These are phyloP conservation scores for Phrynosoma blainvillii DNA, from an alignment of 2,113 vertebrate species.

Conservation along the genomic window DNA sequence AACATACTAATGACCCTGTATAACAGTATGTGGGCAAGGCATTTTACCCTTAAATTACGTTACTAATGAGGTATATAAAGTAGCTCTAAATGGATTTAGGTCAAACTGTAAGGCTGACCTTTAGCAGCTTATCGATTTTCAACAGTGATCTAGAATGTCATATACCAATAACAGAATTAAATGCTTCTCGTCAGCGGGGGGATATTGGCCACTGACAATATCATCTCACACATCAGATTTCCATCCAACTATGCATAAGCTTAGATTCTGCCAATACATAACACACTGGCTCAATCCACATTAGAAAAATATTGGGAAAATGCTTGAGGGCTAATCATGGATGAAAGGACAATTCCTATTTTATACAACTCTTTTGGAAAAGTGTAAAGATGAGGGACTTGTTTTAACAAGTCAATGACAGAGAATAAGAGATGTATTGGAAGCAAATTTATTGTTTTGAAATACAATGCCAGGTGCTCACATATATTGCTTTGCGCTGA, in stretches of 20 bases:
- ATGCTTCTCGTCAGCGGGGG: slow-evolving; percentile 51
- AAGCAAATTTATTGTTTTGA: not conserved
- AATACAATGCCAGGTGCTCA: not conserved
- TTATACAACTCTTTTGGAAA: not conserved
- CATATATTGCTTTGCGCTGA: not conserved
- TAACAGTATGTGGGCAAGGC: slow-evolving; percentile 61
- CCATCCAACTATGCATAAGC: not conserved
- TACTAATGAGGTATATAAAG: slow-evolving; percentile 66
- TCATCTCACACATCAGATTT: slow-evolving; percentile 11
- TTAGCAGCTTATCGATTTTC: slow-evolving; percentile 65
- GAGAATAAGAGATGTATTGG: not conserved
- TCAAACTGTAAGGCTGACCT: slow-evolving; percentile 66
- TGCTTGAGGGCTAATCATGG: not conserved
- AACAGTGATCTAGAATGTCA: slow-evolving; percentile 66
- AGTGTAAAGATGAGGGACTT: not conserved
- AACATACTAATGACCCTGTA: slow-evolving; percentile 49
- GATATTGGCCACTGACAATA: slow-evolving; percentile 36
- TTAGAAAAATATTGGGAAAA: not conserved
- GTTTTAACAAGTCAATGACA: not conserved
- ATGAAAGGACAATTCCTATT: not conserved
- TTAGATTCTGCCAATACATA: not conserved
- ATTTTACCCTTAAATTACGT: slow-evolving; percentile 68
- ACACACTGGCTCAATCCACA: not conserved
- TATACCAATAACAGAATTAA: slow-evolving; percentile 59
- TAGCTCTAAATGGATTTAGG: slow-evolving; percentile 67